These are phyloP conservation scores for Cotesia glomerata DNA, from an alignment of 1,140 invertebrate species.

Conservation along the genomic window DNA sequence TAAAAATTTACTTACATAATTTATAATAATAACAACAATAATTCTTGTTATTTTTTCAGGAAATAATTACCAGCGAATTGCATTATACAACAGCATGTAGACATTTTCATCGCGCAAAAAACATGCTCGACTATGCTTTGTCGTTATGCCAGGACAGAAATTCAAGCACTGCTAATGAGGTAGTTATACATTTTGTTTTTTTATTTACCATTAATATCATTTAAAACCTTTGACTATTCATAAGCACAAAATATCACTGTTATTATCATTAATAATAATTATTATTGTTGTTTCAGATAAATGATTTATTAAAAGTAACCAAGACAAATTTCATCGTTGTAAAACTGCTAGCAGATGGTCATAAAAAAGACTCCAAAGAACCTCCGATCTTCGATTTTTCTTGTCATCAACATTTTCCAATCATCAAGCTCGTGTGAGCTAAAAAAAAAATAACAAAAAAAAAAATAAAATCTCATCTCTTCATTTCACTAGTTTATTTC, in stretches of 20 bases:
- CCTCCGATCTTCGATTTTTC: slow-evolving; percentile 92
- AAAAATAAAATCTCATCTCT: slow-evolving; percentile 16
- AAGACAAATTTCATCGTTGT: slow-evolving; percentile 96
- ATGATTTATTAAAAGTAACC: slow-evolving; percentile 82
- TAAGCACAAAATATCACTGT: slow-evolving; percentile 5
- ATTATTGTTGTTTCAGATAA: slow-evolving; percentile 70
- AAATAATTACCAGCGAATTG: slow-evolving; percentile 52
- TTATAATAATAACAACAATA: too few relatives aligned
- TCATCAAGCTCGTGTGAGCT: slow-evolving; percentile 75
- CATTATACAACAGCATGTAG: slow-evolving; percentile 82
- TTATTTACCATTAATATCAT: background rate
- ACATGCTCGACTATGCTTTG: slow-evolving; percentile 74
- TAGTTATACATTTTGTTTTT: slow-evolving; percentile 54
- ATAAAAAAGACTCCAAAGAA: slow-evolving; percentile 82
- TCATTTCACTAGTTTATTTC: background rate
- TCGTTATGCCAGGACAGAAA: slow-evolving; percentile 63
- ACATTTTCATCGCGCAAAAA: slow-evolving; percentile 90
- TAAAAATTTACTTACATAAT: too few relatives aligned
- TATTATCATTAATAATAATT: slow-evolving; percentile 20
- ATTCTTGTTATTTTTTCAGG: slow-evolving; percentile 37
- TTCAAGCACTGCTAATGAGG: slow-evolving; percentile 79
- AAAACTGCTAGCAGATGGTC: slow-evolving; percentile 88
- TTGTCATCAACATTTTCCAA: slow-evolving; percentile 86
- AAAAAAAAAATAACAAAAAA: slow-evolving; percentile 33
- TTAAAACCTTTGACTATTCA: background rate